Conservation (phyloP, 2,888 invertebrate genomes). For the Pachycephus smyrnensis region DNA sequence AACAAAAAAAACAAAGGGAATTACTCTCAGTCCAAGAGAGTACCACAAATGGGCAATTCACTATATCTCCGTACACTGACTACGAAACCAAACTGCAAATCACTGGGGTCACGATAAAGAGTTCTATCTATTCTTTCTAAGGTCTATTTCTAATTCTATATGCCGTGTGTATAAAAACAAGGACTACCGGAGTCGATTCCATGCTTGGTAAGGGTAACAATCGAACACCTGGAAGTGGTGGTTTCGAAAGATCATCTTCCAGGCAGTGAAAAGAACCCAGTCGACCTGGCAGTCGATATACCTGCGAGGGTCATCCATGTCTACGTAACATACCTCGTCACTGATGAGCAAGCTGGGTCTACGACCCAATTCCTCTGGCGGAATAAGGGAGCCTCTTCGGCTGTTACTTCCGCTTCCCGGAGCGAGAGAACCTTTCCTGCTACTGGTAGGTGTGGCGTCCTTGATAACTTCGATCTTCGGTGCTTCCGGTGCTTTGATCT, state of each 20-base stretch:
- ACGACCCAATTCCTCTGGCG: slow-evolving; percentile 87
- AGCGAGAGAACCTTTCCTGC: slow-evolving; percentile 81
- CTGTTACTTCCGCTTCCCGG: slow-evolving; percentile 76
- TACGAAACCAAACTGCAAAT: neutral
- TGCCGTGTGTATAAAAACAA: neutral
- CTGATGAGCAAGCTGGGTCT: slow-evolving; percentile 92
- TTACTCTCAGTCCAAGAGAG: neutral
- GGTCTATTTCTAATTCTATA: neutral
- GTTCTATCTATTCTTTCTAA: neutral
- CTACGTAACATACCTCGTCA: slow-evolving; percentile 84
- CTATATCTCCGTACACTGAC: neutral
- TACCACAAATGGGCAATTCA: neutral
- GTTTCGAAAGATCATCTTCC: neutral
- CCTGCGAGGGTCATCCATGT: neutral
- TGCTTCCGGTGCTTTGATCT: slow-evolving; percentile 75
- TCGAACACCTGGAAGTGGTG: neutral
- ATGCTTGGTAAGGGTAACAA: neutral
- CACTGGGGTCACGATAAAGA: neutral
- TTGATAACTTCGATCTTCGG: slow-evolving; percentile 90
- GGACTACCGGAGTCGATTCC: neutral
- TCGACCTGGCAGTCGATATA: slow-evolving; percentile 4
- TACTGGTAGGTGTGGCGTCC: slow-evolving; percentile 79
- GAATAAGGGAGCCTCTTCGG: slow-evolving; percentile 88
- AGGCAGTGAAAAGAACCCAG: neutral
- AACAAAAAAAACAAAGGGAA: neutral